Evolutionary conservation across 2,797 vertebrate genomes (phyloP).

Genomic region (Sebastiscus tertius): DNA sequence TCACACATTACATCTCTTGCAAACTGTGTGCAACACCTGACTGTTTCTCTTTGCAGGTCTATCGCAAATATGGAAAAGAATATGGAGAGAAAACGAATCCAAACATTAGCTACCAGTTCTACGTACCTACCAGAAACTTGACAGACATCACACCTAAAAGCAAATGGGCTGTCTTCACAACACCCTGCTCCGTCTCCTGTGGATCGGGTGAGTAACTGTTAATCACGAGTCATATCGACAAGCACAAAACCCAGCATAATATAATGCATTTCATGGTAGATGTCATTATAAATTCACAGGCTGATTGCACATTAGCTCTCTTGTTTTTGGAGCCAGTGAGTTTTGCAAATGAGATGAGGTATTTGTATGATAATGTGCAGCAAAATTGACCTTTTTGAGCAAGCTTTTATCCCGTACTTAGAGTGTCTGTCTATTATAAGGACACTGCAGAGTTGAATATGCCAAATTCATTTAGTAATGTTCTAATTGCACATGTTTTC

Average conservation of each 20-base stretch:
- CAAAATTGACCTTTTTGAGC: neutral
- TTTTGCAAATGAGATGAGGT: neutral
- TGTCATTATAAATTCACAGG: neutral
- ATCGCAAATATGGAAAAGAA: slow-evolving; percentile 89
- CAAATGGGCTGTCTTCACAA: slow-evolving; percentile 78
- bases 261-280: neutral
- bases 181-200: slow-evolving; percentile 91
- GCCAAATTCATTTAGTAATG: neutral
- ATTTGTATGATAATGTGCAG: neutral
- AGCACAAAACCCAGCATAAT: neutral
- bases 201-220: slow-evolving; percentile 86
- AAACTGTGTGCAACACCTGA: neutral
- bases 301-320: neutral
- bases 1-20: neutral
- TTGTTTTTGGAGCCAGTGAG: neutral
- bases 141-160: slow-evolving; percentile 54
- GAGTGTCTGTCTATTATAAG: neutral
- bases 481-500: neutral
- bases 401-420: neutral
- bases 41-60: slow-evolving; percentile 82
- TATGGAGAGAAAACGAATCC: slow-evolving; percentile 90
- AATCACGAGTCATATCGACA: neutral
- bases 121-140: slow-evolving; percentile 56
- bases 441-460: neutral
- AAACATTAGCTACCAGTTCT: slow-evolving; percentile 90